A percentile compares a stretch with the other conserved stretches of the same genome.
phyloP scores from a whole-genome alignment of 2,113 vertebrate species.

The Anseranas semipalmata region DNA sequence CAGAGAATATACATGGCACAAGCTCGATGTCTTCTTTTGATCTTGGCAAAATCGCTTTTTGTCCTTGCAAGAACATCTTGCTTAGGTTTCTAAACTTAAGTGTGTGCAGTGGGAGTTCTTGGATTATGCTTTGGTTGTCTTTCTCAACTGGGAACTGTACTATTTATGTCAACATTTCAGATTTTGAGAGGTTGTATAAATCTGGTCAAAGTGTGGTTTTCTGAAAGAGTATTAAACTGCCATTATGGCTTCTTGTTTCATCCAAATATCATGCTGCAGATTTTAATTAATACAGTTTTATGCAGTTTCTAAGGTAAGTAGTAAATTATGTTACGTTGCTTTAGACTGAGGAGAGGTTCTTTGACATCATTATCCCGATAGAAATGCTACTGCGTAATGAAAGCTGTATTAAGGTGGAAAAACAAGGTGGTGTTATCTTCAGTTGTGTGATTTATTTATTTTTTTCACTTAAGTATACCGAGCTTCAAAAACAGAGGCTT shows the following conservation, averaged over 20 bases:
- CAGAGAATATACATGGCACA: background rate
- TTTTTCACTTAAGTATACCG: background rate
- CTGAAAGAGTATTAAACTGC: background rate
- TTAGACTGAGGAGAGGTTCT: background rate
- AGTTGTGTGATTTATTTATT: background rate
- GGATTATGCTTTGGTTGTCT: background rate
- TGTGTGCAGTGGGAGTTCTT: background rate
- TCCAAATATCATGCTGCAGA: background rate
- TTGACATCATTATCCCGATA: background rate
- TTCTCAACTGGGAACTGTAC: background rate
- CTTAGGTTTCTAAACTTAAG: background rate
- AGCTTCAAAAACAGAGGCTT: background rate
- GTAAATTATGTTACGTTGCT: background rate
- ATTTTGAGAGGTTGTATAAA: background rate
- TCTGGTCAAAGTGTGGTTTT: background rate
- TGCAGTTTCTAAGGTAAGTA: conserved; percentile 7
- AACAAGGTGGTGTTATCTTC: background rate
- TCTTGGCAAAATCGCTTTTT: background rate
- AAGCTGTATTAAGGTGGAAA: background rate
- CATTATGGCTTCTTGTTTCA: background rate
- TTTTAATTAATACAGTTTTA: background rate
- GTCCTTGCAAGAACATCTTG: background rate
- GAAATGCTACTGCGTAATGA: background rate
- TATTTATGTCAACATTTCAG: background rate
- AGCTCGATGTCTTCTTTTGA: fast-evolving